Evolutionary conservation across 1,140 invertebrate species (phyloP).

Genomic region (Drosophila orena): DNA sequence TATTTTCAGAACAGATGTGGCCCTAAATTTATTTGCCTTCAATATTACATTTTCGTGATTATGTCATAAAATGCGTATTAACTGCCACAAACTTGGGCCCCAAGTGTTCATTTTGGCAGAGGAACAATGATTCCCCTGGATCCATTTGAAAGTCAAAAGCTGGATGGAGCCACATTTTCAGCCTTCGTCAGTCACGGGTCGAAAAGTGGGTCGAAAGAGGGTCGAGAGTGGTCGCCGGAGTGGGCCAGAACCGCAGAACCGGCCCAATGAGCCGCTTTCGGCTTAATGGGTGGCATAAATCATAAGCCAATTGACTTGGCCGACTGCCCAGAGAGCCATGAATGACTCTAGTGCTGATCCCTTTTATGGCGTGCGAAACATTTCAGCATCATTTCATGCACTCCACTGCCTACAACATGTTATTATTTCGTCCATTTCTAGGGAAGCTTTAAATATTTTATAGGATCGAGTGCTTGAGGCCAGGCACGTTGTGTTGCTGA

Average conservation of each 20-base stretch:
- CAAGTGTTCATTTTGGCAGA: slow-evolving; percentile 3
- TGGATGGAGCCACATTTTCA: slow-evolving; percentile 4
- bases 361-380: slow-evolving; percentile 72
- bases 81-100: slow-evolving; percentile 2
- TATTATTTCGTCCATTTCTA: slow-evolving; percentile 14
- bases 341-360: slow-evolving; percentile 69
- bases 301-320: slow-evolving; percentile 76
- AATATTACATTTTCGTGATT: slow-evolving; percentile 25
- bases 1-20: background rate
- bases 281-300: slow-evolving; percentile 75
- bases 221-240: too few species aligned
- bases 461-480: slow-evolving; percentile 52
- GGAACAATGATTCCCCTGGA: slow-evolving; percentile 8
- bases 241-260: slow-evolving; percentile 16
- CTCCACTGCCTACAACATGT: slow-evolving; percentile 2
- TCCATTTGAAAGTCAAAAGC: slow-evolving; percentile 30
- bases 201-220: background rate
- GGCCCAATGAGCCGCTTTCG: slow-evolving; percentile 57
- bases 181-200: slow-evolving; percentile 21
- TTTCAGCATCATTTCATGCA: slow-evolving; percentile 16
- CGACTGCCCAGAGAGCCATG: slow-evolving; percentile 32
- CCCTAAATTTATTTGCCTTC: slow-evolving; percentile 14
- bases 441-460: slow-evolving; percentile 58
- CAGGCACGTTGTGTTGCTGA: slow-evolving; percentile 47
- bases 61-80: slow-evolving; percentile 35